Percentiles rank a stretch among this genome's conserved stretches.
phyloP scores from a whole-genome alignment of 35 echinoderm and acorn worm genomes.

The Eucidaris tribuloides region DNA sequence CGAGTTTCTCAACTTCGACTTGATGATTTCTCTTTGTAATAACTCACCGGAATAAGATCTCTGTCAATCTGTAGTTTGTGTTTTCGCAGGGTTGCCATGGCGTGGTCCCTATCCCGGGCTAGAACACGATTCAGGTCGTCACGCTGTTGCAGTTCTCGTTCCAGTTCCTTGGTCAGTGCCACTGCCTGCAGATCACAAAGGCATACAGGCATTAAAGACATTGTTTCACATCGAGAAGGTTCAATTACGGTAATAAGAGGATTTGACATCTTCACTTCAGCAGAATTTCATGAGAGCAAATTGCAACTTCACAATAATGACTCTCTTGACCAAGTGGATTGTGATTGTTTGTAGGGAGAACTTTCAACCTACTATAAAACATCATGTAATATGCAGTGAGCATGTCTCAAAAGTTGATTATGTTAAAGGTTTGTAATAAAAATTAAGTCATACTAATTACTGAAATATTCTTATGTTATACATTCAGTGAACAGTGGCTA shows the following conservation, averaged over 20 bases:
- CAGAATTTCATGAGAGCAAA: background rate
- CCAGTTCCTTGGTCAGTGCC: conserved; percentile 70
- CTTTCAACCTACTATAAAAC: too few species aligned
- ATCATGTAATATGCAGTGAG: too few species aligned
- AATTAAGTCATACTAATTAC: too few species aligned
- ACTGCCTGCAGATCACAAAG: conserved; percentile 48
- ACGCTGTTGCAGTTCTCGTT: conserved; percentile 66
- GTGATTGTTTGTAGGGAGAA: too few species aligned
- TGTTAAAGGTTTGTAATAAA: too few species aligned
- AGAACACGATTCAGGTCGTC: conserved; percentile 69
- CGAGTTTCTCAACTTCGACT: too few species aligned
- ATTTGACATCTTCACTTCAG: background rate
- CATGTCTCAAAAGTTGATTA: too few species aligned
- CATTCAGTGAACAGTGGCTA: too few species aligned
- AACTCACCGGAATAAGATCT: conserved; percentile 27
- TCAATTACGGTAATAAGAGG: background rate
- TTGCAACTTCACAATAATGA: background rate
- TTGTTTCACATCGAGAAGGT: too few species aligned
- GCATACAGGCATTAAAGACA: background rate
- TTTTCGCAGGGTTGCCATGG: conserved; percentile 69
- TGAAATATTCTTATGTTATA: too few species aligned
- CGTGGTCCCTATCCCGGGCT: conserved; percentile 52
- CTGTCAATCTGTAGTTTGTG: conserved; percentile 62
- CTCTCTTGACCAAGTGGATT: background rate
- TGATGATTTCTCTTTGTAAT: background rate